Percentiles rank a stretch among this genome's conserved stretches.
Conservation (phyloP, 2,797 vertebrate genomes). For the Lindbergichthys nudifrons region DNA sequence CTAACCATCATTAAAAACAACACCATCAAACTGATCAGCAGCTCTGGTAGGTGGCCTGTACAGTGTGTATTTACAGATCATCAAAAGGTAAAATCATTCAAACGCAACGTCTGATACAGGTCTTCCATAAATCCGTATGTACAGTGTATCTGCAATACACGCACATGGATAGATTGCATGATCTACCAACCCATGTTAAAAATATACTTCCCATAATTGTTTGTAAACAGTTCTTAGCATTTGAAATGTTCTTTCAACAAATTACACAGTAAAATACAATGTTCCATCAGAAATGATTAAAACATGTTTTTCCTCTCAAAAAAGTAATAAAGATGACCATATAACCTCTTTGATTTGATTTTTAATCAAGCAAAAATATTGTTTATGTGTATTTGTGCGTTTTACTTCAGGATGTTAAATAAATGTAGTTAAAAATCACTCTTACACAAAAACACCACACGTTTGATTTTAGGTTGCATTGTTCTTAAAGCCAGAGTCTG, state of each 20-base stretch:
- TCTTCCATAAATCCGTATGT: conserved; percentile 48
- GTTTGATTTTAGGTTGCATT: conserved; percentile 60
- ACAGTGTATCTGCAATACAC: conserved; percentile 49
- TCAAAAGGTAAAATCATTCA: conserved; percentile 28
- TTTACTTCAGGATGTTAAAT: conserved; percentile 71
- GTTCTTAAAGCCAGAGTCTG: conserved; percentile 65
- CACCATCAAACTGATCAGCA: conserved; percentile 34
- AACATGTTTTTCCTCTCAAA: conserved; percentile 42
- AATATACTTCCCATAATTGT: conserved; percentile 60
- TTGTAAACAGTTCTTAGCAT: conserved; percentile 71
- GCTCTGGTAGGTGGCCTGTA: conserved; percentile 26
- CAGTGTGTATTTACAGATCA: not conserved
- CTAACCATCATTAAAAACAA: not conserved
- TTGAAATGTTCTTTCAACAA: conserved; percentile 70
- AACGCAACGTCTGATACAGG: conserved; percentile 44
- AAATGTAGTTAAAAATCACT: conserved; percentile 66
- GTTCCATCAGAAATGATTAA: conserved; percentile 66
- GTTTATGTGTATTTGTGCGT: conserved; percentile 41
- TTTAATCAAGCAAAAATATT: conserved; percentile 51
- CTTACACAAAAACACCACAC: conserved; percentile 56
- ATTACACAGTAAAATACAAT: conserved; percentile 80
- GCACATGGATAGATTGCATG: conserved; percentile 44
- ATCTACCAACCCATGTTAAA: conserved; percentile 60
- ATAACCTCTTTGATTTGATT: conserved; percentile 43
- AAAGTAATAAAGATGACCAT: conserved; percentile 67